Evolutionary conservation across 2,113 vertebrate genomes (phyloP), one percentile per base, ranked within the genome.

Genomic region (chimpanzee (Pan troglodytes)): DNA sequence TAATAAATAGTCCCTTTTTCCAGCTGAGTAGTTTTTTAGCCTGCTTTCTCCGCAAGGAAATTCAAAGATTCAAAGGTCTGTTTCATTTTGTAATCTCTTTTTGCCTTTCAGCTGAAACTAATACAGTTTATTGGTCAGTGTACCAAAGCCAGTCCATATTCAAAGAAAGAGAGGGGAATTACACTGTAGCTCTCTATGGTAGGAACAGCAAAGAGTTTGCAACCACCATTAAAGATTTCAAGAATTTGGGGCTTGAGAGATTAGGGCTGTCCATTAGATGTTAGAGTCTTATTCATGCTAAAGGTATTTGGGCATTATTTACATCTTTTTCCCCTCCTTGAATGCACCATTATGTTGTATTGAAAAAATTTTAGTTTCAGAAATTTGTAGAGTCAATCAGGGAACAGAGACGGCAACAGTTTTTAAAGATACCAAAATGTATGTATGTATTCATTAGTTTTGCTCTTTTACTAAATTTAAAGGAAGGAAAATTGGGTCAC

Each of bases 321-420:
- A n/a, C 9, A 10, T 89, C 76, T 72, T 89, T 22, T 57, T 61
- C 3, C 17, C 13, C 13, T 61, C 27, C 48, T 52, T 40, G 38
- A 90, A 75, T 84, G 7, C 0, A 55, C 6, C 14, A n/a, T 30
- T 64, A 35, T 35, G 3, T 5, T 87, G 8, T 79, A 1, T n/a
- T 94, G 87, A 52, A 93, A 93, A 78, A 40, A 81, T 57, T 79
- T 85, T 64, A 81, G 35, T 85, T 95, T 94, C 14, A 95, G 84
- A 55, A 90, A 88, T 75, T 83, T 78, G 48, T 70, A 48, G 25
- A 30, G 23, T 92, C 27, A 82, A 0, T 85, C 43, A 91, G 43
- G 40, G 45, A 91, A 85, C 43, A 68, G 50, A 90, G 43, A 50
- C 13, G 84, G 30, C 13, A 55, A 1, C 90, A 81, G 16, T 68